Evolutionary conservation across 2,888 invertebrate genomes (phyloP), one percentile per base, ranked within the genome.

Genomic region (Euzophera pinguis): DNA sequence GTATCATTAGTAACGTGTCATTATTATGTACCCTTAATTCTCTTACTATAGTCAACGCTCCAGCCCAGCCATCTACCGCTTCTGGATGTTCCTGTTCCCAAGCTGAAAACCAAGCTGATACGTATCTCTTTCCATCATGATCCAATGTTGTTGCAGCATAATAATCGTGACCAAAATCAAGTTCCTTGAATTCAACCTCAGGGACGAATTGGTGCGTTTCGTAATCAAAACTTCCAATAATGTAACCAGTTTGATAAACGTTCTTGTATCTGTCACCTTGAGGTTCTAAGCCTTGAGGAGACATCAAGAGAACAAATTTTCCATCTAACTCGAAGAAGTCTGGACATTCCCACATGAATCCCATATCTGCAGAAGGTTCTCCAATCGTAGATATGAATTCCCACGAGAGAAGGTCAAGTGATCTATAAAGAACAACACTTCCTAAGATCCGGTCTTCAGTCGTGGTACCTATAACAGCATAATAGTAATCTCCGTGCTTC

Each of bases 341-440:
- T 0, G 91, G 91, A 57, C 91, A 91, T 60, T 91, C 91, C 88
- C 90, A 91, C 88, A 91, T 90, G 52, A 84, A 89, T 0, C 85
- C 85, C 61, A 81, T 59, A 13, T 76, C 74, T 10, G 79, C 82
- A 1, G 75, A 65, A 1, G 89, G 83, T 61, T 87, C 85, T 34
- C 71, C 88, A 3, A 90, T 53, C 7, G 84, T 74, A 5, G 63
- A 73, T 39, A 89, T 61, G 47, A 79, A 88, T 42, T 84, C 82
- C 90, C 90, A 90, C 7, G 57, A 65, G 35, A 69, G 66, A 61
- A 91, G 58, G 60, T 91, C 81, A 7, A 52, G 47, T 0, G 91
- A 91, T 59, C 84, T 76, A 52, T 90, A 91, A 1, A 91, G 59
- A 3, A 90, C 62, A 0, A 85, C 84, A 56, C 72, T 73, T 5